Evolutionary conservation across 23 tunicate genomes (phyloP).

Genomic region (Ciona savignyi): DNA sequence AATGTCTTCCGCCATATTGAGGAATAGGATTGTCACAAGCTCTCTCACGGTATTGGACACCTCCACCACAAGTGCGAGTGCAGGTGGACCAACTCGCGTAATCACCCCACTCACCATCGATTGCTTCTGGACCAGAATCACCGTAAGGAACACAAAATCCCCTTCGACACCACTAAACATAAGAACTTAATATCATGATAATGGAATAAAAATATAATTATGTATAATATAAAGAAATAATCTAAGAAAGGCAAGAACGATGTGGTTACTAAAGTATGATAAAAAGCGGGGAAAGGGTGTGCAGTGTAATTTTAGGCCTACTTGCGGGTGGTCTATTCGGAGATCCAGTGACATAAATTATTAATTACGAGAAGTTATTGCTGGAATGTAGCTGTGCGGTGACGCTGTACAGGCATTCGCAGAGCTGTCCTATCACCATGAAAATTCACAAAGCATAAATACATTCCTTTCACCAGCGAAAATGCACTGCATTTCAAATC

Average conservation of each 20-base stretch:
- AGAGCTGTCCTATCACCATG: too few relatives aligned
- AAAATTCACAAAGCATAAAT: too few relatives aligned
- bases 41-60: constrained; percentile 65
- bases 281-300: too few relatives aligned
- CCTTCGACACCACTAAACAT: constrained; percentile 95
- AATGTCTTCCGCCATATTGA: constrained; percentile 78
- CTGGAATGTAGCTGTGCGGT: background rate
- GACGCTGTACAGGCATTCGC: background rate
- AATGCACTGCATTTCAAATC: too few relatives aligned
- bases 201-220: too few relatives aligned
- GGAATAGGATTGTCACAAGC: constrained; percentile 73
- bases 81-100: constrained; percentile 88
- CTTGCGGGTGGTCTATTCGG: background rate
- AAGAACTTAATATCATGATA: background rate
- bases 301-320: too few relatives aligned
- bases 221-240: too few relatives aligned
- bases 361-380: background rate
- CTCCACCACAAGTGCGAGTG: constrained; percentile 90
- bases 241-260: too few relatives aligned
- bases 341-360: too few relatives aligned
- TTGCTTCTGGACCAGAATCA: constrained; percentile 48
- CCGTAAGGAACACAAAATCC: constrained; percentile 87
- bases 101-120: constrained; percentile 83
- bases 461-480: too few relatives aligned
- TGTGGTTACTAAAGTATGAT: too few relatives aligned